Base-by-base conservation (phyloP, 2,797 vertebrate species). In the Pelochelys cantorii region DNA sequence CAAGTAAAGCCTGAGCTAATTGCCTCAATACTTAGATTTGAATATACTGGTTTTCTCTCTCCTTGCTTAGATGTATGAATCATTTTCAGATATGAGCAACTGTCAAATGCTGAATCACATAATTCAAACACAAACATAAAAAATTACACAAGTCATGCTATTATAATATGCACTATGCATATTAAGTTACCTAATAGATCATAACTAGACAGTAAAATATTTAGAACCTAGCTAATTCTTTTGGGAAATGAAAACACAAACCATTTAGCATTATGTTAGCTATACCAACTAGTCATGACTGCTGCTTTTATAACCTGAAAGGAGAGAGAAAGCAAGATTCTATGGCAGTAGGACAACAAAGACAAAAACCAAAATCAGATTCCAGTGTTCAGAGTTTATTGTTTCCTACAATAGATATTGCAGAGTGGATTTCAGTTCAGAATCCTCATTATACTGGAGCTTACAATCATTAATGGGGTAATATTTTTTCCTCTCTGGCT, bases 41-140 rank as follows among this genome's bases (percentile, higher is more conserved):
- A 92, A 85, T 57, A 80, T 3, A 11, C 3, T 87, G 78, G 37
- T 54, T 93, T 93, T 59, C 79, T 83, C 12, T 85, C 3, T 71
- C 68, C 55, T 93, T 92, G 37, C 9, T 84, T 79, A 94, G 86
- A 84, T 92, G 9, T 83, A 81, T 90, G 71, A 92, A 93, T 94
- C 83, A 10, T 84, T 78, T 85, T 93, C 79, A 90, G 27, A 60
- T 94, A 78, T 53, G 37, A 95, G 87, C 83, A 84, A 0, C 42
- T 93, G 60, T 71, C 86, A 90, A 62, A 79, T 7, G 15, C 83
- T 25, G 48, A 62, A 48, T 68, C n/a, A 77, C 25, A 15, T 15
- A 80, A 57, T n/a, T 93, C 55, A 90, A 5, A 3, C 59, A 80
- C 0, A 0, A 84, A 5, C 31, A 84, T 74, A 20, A 23, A 87